phyloP scores from a whole-genome alignment of 2,797 vertebrate genomes.

The Aphelocoma californica region DNA sequence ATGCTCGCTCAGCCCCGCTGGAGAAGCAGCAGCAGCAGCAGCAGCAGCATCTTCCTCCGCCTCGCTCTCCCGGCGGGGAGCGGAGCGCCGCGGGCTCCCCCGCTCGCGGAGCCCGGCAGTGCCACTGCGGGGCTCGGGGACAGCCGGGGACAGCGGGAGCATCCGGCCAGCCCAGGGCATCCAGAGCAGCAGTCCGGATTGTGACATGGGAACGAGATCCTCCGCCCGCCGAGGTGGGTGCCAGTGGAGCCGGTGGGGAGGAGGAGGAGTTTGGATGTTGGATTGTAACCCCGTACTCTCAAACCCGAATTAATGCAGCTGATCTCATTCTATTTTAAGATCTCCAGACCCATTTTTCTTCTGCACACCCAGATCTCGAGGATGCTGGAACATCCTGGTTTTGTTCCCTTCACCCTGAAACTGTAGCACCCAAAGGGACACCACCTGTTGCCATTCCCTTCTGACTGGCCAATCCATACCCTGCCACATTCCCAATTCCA shows the following conservation, averaged over 20 bases:
- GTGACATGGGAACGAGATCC: not conserved
- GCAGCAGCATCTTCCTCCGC: not conserved
- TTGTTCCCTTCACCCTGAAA: not conserved
- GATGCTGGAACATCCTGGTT: not conserved
- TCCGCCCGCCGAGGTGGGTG: not conserved
- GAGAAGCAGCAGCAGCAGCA: not conserved
- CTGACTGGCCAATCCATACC: not conserved
- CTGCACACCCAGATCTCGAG: not conserved
- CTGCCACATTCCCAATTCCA: not conserved
- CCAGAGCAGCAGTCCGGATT: accelerated
- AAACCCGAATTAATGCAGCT: not conserved
- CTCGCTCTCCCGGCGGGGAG: not conserved
- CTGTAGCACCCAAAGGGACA: not conserved
- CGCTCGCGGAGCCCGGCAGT: not conserved
- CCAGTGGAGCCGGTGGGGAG: not conserved
- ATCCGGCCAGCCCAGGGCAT: accelerated
- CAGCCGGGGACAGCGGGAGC: not conserved
- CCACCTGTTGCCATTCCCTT: not conserved
- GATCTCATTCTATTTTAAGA: not conserved
- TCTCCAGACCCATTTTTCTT: not conserved
- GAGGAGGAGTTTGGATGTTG: constrained; percentile 1
- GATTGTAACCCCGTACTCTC: not conserved
- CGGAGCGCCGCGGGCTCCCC: not conserved
- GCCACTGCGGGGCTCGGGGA: not conserved
- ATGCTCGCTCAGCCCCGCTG: not conserved